phyloP scores from a whole-genome alignment of 2,113 vertebrate species.

The Sinosuthora webbiana region DNA sequence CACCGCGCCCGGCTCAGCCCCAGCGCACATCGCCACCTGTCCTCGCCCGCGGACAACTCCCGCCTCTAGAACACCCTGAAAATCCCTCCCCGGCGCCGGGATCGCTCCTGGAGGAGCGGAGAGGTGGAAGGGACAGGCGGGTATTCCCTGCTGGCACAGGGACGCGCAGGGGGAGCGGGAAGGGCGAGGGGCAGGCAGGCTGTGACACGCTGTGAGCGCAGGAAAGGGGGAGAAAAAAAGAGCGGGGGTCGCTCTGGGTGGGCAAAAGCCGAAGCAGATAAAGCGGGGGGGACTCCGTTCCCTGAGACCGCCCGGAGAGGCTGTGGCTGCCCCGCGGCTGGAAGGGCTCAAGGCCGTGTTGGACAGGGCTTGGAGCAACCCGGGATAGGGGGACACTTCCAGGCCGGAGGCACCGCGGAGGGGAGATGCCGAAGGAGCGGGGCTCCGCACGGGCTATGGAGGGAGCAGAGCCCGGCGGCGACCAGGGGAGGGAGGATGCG shows the following conservation, averaged over 20 bases:
- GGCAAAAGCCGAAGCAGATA: neutral
- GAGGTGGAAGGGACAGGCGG: neutral
- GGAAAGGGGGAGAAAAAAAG: rapidly evolving
- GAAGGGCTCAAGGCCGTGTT: neutral
- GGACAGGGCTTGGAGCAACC: neutral
- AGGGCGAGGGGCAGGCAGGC: neutral
- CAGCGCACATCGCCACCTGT: neutral
- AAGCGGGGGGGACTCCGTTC: neutral
- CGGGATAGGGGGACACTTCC: neutral
- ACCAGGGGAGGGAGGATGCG: neutral
- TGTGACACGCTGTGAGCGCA: rapidly evolving
- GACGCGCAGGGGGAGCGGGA: neutral
- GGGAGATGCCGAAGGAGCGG: too few relatives aligned
- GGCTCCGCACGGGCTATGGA: neutral
- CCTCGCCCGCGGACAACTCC: neutral
- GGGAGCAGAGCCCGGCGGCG: neutral
- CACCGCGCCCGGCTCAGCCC: neutral
- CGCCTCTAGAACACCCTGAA: rapidly evolving
- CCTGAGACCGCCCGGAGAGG: neutral
- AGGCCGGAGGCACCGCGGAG: neutral
- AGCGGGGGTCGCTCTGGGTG: rapidly evolving
- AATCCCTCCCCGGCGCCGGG: neutral
- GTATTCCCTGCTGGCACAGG: neutral
- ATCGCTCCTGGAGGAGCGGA: neutral
- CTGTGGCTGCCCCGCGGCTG: neutral